Conservation (phyloP, 2,113 vertebrate species). For the Eidolon helvum region DNA sequence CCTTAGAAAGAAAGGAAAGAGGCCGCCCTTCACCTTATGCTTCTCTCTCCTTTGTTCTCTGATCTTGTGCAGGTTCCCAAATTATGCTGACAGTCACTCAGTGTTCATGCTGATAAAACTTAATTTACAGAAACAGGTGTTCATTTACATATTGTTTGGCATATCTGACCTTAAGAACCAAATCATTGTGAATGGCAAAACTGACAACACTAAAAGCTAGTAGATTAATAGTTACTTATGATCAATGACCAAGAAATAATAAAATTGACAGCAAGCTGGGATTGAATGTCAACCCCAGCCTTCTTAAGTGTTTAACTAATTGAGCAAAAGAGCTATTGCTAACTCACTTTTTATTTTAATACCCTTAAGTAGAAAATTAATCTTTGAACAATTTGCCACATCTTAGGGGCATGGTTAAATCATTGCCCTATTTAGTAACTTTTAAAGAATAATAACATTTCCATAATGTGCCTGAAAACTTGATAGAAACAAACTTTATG, state of each 20-base stretch:
- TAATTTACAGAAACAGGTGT: not conserved
- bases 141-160: not conserved
- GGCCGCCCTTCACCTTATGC: not conserved
- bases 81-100: not conserved
- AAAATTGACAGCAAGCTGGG: not conserved
- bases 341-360: not conserved
- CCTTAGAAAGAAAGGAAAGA: not conserved
- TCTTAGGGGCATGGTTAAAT: not conserved
- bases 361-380: not conserved
- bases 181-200: not conserved
- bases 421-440: not conserved
- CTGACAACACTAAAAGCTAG: not conserved
- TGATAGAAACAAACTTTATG: not conserved
- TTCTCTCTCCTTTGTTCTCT: not conserved
- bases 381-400: not conserved
- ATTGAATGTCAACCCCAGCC: not conserved
- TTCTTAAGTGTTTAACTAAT: not conserved
- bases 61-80: not conserved
- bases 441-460: not conserved
- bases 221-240: not conserved
- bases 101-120: not conserved
- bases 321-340: not conserved
- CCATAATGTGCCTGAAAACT: not conserved
- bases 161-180: not conserved
- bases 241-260: not conserved